phyloP scores from a whole-genome alignment of 2,797 vertebrate species.

The Acestrorhynchus altus region DNA sequence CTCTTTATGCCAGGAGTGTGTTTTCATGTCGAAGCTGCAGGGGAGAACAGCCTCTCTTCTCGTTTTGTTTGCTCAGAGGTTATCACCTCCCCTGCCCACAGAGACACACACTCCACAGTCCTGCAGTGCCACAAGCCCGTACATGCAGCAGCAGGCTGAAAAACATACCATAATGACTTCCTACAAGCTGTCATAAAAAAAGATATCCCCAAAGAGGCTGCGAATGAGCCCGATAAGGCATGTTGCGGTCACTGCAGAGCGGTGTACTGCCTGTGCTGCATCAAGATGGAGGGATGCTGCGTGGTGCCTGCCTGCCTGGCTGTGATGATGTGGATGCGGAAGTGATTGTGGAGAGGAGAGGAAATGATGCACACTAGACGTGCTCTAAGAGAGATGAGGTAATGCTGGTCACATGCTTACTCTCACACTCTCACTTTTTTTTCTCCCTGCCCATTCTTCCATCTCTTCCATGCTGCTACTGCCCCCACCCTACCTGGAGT shows the following conservation, averaged over 20 bases:
- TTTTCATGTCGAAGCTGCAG: slow-evolving; percentile 46
- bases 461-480: slow-evolving; percentile 4
- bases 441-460: slow-evolving; percentile 28
- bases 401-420: slow-evolving; percentile 56
- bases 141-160: slow-evolving; percentile 24
- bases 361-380: slow-evolving; percentile 61
- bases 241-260: slow-evolving; percentile 32
- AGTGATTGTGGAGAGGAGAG: slow-evolving; percentile 41
- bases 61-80: slow-evolving; percentile 48
- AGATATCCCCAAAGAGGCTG: slow-evolving; percentile 29
- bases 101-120: slow-evolving; percentile 21
- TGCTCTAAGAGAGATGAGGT: slow-evolving; percentile 65
- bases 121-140: slow-evolving; percentile 39
- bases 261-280: slow-evolving; percentile 8
- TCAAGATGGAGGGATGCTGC: slow-evolving; percentile 34
- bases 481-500: slow-evolving; percentile 30
- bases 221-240: slow-evolving; percentile 19
- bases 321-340: slow-evolving; percentile 58
- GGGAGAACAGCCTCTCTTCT: slow-evolving; percentile 30
- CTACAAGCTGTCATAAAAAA: slow-evolving; percentile 26
- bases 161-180: slow-evolving; percentile 27
- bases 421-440: not conserved
- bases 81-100: slow-evolving; percentile 27
- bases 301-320: slow-evolving; percentile 46
- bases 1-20: slow-evolving; percentile 28